These are phyloP conservation scores for Coenonympha glycerion DNA, from an alignment of 2,888 invertebrate genomes.

Conservation along the genomic window DNA sequence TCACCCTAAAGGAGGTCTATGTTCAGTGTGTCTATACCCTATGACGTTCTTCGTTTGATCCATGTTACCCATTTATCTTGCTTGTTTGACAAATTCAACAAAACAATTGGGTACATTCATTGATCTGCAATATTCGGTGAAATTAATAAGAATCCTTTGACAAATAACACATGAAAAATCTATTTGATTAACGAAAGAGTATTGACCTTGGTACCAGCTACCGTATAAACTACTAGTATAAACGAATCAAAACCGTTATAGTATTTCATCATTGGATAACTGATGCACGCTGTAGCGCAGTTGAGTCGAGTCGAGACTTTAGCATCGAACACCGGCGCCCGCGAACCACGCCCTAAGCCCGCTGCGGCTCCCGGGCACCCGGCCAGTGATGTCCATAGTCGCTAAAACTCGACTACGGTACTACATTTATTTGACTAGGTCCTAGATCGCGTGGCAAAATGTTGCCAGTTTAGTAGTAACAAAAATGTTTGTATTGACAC, in stretches of 20 bases:
- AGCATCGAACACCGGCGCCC: conserved; percentile 56
- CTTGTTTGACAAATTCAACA: too few species aligned
- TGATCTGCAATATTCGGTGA: too few species aligned
- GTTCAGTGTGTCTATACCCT: too few species aligned
- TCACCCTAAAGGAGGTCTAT: too few species aligned
- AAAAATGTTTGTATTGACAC: not conserved
- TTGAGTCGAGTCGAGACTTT: conserved; percentile 49
- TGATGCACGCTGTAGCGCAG: conserved; percentile 42
- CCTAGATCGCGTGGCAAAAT: too few species aligned
- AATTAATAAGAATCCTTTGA: too few species aligned
- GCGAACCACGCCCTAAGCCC: conserved; percentile 51
- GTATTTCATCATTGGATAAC: conserved; percentile 44
- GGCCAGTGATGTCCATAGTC: conserved; percentile 23
- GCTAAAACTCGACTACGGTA: not conserved
- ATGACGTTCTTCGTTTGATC: too few species aligned
- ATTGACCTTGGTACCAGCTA: not conserved
- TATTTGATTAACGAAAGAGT: not conserved
- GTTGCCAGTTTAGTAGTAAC: too few species aligned
- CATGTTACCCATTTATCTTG: too few species aligned
- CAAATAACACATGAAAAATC: too few species aligned
- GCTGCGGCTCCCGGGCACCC: conserved; percentile 35
- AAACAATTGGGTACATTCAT: too few species aligned
- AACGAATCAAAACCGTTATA: conserved; percentile 61
- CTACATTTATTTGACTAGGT: not conserved
- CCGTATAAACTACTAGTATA: conserved; percentile 21